These are phyloP conservation scores for Hycleus phaleratus DNA, from an alignment of 1,140 invertebrate genomes.

Conservation along the genomic window DNA sequence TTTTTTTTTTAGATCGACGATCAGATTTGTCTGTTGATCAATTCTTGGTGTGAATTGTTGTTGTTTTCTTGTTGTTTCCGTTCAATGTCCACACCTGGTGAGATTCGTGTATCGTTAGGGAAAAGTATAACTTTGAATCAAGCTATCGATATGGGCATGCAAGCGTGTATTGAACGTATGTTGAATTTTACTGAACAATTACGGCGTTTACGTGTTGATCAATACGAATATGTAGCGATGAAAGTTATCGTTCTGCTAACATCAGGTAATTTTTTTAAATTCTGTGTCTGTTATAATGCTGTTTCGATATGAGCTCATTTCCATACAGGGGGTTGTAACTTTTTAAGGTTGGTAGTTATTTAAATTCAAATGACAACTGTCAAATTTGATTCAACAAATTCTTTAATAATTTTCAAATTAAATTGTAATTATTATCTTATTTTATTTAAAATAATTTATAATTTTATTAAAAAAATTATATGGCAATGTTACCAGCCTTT, in stretches of 20 bases:
- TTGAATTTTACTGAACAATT: slow-evolving; percentile 90
- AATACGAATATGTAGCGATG: slow-evolving; percentile 94
- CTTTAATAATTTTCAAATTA: no score
- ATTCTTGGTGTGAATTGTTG: slow-evolving; percentile 94
- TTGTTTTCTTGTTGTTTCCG: slow-evolving; percentile 88
- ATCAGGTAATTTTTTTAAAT: slow-evolving; percentile 57
- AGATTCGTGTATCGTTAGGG: slow-evolving; percentile 55
- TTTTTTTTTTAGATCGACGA: slow-evolving; percentile 73
- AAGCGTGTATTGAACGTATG: slow-evolving; percentile 86
- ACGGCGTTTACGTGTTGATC: slow-evolving; percentile 80
- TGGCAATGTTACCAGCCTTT: no score
- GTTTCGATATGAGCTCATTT: no score
- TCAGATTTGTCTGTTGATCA: slow-evolving; percentile 92
- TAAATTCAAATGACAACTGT: no score
- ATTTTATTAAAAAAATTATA: no score
- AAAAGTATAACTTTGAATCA: slow-evolving; percentile 44
- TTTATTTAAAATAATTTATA: no score
- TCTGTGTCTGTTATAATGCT: no score
- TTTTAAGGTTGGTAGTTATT: no score
- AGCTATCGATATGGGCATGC: slow-evolving; percentile 46
- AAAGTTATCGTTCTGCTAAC: slow-evolving; percentile 91
- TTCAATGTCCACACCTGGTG: slow-evolving; percentile 76
- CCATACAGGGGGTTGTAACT: no score
- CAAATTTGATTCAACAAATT: no score
- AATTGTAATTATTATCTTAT: no score